Evolutionary conservation across 2,797 vertebrate species (phyloP).

Genomic region (Amazona finschi): DNA sequence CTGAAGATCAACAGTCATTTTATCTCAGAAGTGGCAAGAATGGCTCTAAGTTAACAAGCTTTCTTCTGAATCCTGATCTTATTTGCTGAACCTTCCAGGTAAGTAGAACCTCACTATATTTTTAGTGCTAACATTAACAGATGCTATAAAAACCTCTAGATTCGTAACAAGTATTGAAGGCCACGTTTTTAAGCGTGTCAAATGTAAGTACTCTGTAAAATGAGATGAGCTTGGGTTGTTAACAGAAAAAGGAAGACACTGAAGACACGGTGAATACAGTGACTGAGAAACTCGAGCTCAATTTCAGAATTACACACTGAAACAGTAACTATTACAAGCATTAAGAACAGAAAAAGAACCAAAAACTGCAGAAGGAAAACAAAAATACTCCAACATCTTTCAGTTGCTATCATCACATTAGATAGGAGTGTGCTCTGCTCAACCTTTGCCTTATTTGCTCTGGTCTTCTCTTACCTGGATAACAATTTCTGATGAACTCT

Average conservation of each 20-base stretch:
- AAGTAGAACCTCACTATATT: neutral
- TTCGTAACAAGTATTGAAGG: neutral
- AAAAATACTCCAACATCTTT: neutral
- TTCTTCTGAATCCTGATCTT: neutral
- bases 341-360: neutral
- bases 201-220: neutral
- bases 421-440: neutral
- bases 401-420: neutral
- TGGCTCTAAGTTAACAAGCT: neutral
- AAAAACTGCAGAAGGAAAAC: neutral
- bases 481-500: constrained; percentile 79
- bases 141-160: neutral
- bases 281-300: neutral
- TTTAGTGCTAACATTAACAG: neutral
- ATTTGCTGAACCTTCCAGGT: neutral
- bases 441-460: neutral
- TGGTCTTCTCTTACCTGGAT: constrained; percentile 77
- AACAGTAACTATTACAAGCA: neutral
- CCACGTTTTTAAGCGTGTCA: neutral
- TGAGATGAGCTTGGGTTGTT: neutral
- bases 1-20: neutral
- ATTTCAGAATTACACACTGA: neutral
- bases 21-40: neutral
- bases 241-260: neutral
- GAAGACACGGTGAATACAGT: neutral